A percentile compares a stretch with the other conserved stretches of the same genome.
Conservation (phyloP, 2,797 vertebrate species). For the Xenopus petersii region DNA sequence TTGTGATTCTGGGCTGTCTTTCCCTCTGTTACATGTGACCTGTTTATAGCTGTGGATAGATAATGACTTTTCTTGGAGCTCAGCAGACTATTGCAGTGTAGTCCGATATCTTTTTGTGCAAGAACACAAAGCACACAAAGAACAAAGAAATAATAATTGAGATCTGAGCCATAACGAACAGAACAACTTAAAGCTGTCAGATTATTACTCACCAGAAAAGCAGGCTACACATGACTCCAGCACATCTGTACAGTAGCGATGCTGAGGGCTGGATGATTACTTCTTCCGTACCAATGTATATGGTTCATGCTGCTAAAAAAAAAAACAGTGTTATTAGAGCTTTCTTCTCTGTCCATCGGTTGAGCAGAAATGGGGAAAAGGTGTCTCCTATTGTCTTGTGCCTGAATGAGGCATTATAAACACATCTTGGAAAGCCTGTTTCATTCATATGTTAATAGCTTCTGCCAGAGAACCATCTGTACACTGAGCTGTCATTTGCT, state of each 20-base stretch:
- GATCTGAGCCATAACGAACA: too few relatives aligned
- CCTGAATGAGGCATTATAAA: conserved; percentile 38
- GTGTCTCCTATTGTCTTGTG: conserved; percentile 39
- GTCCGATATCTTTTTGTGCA: too few relatives aligned
- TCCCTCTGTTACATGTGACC: too few relatives aligned
- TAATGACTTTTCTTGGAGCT: too few relatives aligned
- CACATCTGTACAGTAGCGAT: conserved; percentile 45
- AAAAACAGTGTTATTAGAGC: conserved; percentile 3
- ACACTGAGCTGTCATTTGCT: conserved; percentile 50
- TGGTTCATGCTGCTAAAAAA: conserved; percentile 41
- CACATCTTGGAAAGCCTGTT: conserved; percentile 47
- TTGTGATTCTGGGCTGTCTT: too few relatives aligned
- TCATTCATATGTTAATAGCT: conserved; percentile 32
- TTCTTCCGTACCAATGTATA: conserved; percentile 52
- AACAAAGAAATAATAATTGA: too few relatives aligned
- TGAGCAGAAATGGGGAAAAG: conserved; percentile 47
- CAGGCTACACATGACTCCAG: conserved; percentile 25
- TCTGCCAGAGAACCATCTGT: conserved; percentile 51
- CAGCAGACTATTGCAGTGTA: too few relatives aligned
- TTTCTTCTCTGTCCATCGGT: conserved; percentile 21
- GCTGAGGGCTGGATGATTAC: conserved; percentile 22
- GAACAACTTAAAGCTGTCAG: neutral
- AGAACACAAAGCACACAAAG: too few relatives aligned
- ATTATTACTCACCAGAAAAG: conserved; percentile 49
- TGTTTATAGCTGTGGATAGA: too few relatives aligned